Percentiles rank a stretch among this genome's conserved stretches.
phyloP scores from a whole-genome alignment of 1,140 invertebrate species.

The Hyles vespertilio region DNA sequence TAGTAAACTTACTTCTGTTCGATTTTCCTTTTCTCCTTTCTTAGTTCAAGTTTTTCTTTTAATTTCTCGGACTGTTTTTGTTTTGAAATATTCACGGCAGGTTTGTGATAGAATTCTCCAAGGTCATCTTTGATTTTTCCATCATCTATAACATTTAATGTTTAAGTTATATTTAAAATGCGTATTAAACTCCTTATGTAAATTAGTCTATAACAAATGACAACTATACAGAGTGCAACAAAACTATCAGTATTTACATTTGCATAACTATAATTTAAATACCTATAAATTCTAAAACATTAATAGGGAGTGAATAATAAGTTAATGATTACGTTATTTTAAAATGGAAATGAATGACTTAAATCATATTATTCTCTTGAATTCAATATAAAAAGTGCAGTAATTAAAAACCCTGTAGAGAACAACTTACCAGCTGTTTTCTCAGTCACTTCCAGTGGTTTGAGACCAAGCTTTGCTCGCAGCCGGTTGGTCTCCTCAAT shows the following conservation, averaged over 20 bases:
- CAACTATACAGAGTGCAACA: too few species aligned
- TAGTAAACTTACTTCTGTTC: conserved; percentile 78
- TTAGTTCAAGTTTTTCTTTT: conserved; percentile 85
- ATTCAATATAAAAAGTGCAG: too few species aligned
- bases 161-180: not conserved
- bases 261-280: too few species aligned
- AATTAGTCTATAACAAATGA: too few species aligned
- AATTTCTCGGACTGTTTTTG: conserved; percentile 89
- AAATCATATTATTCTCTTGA: too few species aligned
- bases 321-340: too few species aligned
- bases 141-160: conserved; percentile 42
- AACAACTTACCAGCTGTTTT: conserved; percentile 43
- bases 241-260: too few species aligned
- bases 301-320: too few species aligned
- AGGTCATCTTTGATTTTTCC: conserved; percentile 84
- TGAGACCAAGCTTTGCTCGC: conserved; percentile 93
- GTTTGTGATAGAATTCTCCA: conserved; percentile 95
- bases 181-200: too few species aligned
- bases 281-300: too few species aligned
- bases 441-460: conserved; percentile 87
- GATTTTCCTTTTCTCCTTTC: conserved; percentile 88
- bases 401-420: not conserved
- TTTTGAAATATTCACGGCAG: conserved; percentile 88
- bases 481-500: conserved; percentile 95
- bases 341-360: too few species aligned